Percentiles rank a stretch among this genome's conserved stretches.
Conservation (phyloP, 2,113 vertebrate genomes). For the Trematocara macrostoma region DNA sequence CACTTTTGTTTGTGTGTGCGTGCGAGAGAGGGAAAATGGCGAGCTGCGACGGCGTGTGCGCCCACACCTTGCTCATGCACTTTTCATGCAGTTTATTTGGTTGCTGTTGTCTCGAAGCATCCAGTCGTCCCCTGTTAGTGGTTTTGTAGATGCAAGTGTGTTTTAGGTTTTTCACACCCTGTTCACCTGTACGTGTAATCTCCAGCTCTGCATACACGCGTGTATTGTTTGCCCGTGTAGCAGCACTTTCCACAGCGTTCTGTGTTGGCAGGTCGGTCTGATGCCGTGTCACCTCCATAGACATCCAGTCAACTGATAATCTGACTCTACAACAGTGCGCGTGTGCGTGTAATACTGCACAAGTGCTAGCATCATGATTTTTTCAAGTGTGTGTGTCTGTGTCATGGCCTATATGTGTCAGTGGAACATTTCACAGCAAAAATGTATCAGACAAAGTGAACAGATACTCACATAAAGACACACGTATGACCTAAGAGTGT, state of each 20-base stretch:
- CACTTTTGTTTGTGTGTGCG: slow-evolving; percentile 19
- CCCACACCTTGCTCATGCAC: slow-evolving; percentile 35
- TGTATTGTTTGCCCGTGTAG: neutral
- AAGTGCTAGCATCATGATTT: slow-evolving; percentile 3
- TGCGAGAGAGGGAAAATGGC: neutral
- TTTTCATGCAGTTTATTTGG: slow-evolving; percentile 36
- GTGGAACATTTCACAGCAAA: slow-evolving; percentile 1
- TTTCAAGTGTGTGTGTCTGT: slow-evolving; percentile 7
- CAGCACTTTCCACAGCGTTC: neutral
- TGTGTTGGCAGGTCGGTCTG: slow-evolving; percentile 36
- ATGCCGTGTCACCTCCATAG: slow-evolving; percentile 48
- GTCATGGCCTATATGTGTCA: slow-evolving; percentile 18
- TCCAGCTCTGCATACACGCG: neutral
- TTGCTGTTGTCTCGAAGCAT: slow-evolving; percentile 8
- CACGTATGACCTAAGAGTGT: neutral
- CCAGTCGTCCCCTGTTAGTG: neutral
- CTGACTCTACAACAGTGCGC: slow-evolving; percentile 25
- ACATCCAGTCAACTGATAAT: slow-evolving; percentile 49
- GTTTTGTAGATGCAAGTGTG: neutral
- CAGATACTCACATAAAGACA: neutral
- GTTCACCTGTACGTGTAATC: neutral
- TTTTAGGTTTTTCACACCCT: slow-evolving; percentile 15
- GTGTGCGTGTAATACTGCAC: neutral
- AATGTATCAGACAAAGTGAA: slow-evolving; percentile 3
- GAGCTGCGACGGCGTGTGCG: neutral